Percentiles rank a stretch among this genome's conserved stretches.
phyloP scores from a whole-genome alignment of 2,797 vertebrate species.

The Malacoraja senta region DNA sequence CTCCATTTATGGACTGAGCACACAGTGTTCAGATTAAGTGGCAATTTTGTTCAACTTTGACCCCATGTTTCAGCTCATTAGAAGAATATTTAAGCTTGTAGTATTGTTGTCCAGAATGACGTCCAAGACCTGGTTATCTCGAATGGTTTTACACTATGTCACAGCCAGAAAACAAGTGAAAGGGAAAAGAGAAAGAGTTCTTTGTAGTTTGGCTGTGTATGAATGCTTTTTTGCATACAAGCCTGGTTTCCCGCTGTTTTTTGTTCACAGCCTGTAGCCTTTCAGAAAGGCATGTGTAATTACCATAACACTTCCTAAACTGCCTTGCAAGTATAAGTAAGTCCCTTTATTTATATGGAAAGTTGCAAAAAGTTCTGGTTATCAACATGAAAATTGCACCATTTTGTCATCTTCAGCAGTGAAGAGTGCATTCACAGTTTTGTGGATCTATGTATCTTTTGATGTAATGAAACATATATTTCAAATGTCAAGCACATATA shows the following conservation, averaged over 20 bases:
- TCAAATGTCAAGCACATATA: not conserved
- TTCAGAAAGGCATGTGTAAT: not conserved
- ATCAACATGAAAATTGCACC: not conserved
- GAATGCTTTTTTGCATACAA: slow-evolving; percentile 23
- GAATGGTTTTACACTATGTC: slow-evolving; percentile 16
- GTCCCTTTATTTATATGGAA: not conserved
- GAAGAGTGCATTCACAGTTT: not conserved
- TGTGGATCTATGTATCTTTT: not conserved
- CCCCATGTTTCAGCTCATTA: slow-evolving; percentile 22
- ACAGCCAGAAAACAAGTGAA: slow-evolving; percentile 34
- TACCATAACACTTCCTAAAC: slow-evolving; percentile 12
- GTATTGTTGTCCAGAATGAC: slow-evolving; percentile 13
- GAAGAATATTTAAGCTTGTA: slow-evolving; percentile 14
- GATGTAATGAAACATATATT: not conserved
- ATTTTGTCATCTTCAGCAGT: not conserved
- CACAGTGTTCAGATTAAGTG: slow-evolving; percentile 14
- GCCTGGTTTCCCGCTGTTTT: slow-evolving; percentile 17
- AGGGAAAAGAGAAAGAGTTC: not conserved
- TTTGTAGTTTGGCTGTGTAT: not conserved
- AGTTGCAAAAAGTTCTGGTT: not conserved
- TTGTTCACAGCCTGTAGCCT: slow-evolving; percentile 15
- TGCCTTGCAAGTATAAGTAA: not conserved
- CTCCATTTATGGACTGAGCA: not conserved
- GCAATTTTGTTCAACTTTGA: not conserved
- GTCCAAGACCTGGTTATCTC: slow-evolving; percentile 17